Evolutionary conservation across 2,888 invertebrate genomes (phyloP).

Genomic region (Automeris io): DNA sequence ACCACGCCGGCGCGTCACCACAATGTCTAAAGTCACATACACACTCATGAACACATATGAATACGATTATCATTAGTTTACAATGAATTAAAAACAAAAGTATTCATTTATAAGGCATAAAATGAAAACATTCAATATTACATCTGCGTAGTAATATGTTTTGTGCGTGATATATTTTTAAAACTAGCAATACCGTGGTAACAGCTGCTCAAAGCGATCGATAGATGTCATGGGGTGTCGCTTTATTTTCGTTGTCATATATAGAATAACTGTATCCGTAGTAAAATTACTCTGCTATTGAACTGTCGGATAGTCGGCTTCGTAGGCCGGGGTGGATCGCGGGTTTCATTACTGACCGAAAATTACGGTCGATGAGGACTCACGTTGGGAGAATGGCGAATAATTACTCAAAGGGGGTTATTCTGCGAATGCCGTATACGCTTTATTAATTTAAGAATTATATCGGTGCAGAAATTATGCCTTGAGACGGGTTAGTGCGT

Average conservation of each 20-base stretch:
- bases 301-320: slow-evolving; percentile 48
- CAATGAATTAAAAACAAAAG: slow-evolving; percentile 5
- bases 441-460: slow-evolving; percentile 8
- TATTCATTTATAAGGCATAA: slow-evolving; percentile 4
- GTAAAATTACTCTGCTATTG: slow-evolving; percentile 53
- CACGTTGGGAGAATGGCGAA: slow-evolving; percentile 37
- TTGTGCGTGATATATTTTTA: not conserved
- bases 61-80: slow-evolving; percentile 2
- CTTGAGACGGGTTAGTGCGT: slow-evolving; percentile 35
- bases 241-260: slow-evolving; percentile 69
- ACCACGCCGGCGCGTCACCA: slow-evolving; percentile 25
- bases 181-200: slow-evolving; percentile 43
- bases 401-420: slow-evolving; percentile 35
- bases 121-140: slow-evolving; percentile 2
- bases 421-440: slow-evolving; percentile 20
- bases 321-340: slow-evolving; percentile 48
- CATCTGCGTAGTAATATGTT: not conserved
- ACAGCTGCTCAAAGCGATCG: slow-evolving; percentile 67
- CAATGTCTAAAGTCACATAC: slow-evolving; percentile 19
- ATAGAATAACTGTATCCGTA: slow-evolving; percentile 68
- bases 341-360: slow-evolving; percentile 50
- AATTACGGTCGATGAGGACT: slow-evolving; percentile 53
- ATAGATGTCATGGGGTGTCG: slow-evolving; percentile 75
- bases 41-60: slow-evolving; percentile 10
- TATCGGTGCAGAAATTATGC: slow-evolving; percentile 5